Conservation (phyloP, 2,113 vertebrate genomes). For the Neodontobutis hainanensis region DNA sequence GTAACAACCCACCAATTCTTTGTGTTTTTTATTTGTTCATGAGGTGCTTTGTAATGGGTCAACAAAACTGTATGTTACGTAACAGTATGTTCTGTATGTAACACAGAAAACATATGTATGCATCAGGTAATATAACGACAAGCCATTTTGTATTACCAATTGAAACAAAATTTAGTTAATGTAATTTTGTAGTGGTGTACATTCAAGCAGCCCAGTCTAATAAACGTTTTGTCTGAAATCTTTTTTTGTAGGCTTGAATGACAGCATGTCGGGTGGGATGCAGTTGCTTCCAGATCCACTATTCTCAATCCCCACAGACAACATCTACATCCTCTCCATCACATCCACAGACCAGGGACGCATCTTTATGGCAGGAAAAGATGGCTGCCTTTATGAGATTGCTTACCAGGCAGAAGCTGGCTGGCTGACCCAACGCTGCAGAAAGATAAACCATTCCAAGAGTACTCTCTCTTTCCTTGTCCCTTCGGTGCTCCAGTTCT, state of each 20-base stretch:
- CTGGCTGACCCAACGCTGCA: constrained; percentile 95
- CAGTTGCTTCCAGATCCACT: constrained; percentile 94
- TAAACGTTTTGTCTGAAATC: constrained; percentile 13
- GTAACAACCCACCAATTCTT: constrained; percentile 2
- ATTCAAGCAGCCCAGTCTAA: too few relatives aligned
- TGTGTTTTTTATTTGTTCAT: too few relatives aligned
- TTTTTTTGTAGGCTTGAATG: constrained; percentile 79
- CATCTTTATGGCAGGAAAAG: constrained; percentile 95
- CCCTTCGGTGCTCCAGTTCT: constrained; percentile 93
- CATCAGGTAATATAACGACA: too few relatives aligned
- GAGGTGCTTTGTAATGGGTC: too few relatives aligned
- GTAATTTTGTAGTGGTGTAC: too few relatives aligned
- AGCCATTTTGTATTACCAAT: too few relatives aligned
- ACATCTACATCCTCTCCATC: constrained; percentile 92
- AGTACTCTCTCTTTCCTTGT: constrained; percentile 91
- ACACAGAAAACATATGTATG: too few relatives aligned
- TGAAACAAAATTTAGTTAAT: too few relatives aligned
- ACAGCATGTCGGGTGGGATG: constrained; percentile 94
- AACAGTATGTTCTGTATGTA: too few relatives aligned
- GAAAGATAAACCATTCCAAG: constrained; percentile 98
- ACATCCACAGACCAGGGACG: constrained; percentile 90
- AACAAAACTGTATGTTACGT: too few relatives aligned
- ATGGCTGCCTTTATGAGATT: constrained; percentile 97
- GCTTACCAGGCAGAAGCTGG: constrained; percentile 97
- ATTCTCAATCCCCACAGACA: constrained; percentile 96